Evolutionary conservation across 2,113 vertebrate genomes (phyloP).

Genomic region (Hippocampus zosterae): DNA sequence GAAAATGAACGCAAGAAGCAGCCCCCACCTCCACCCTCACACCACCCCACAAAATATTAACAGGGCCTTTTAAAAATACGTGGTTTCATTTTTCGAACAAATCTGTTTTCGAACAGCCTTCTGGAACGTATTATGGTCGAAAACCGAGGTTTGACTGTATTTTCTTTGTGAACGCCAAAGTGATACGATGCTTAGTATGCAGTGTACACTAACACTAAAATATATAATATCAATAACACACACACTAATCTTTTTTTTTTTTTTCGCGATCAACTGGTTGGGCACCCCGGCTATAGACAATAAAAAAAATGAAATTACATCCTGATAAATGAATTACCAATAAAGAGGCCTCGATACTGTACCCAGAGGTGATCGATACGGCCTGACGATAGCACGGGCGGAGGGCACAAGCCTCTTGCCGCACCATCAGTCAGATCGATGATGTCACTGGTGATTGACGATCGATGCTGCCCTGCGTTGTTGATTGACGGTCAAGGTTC

Average conservation of each 20-base stretch:
- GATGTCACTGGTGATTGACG: constrained; percentile 65
- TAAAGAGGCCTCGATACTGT: constrained; percentile 64
- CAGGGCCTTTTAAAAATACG: constrained; percentile 5
- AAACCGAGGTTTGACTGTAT: no score
- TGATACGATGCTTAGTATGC: no score
- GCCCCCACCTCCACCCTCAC: not conserved
- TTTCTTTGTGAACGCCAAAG: no score
- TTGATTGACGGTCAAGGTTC: constrained; percentile 14
- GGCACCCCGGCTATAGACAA: constrained; percentile 31
- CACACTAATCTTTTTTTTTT: no score
- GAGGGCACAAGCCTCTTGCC: constrained; percentile 31
- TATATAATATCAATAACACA: no score
- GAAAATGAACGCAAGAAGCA: constrained; percentile 20
- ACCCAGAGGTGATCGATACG: constrained; percentile 59
- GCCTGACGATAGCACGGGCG: constrained; percentile 38
- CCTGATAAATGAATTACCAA: constrained; percentile 70
- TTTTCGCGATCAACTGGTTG: no score
- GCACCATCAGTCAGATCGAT: constrained; percentile 50
- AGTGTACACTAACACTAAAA: no score
- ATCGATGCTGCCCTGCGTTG: constrained; percentile 14
- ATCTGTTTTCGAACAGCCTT: no score
- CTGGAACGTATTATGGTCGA: no score
- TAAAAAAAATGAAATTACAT: constrained; percentile 71
- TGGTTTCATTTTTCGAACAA: no score
- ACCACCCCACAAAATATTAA: not conserved